These are phyloP conservation scores for Sphyrna mokarran DNA, from an alignment of 2,113 vertebrate genomes.

Conservation along the genomic window DNA sequence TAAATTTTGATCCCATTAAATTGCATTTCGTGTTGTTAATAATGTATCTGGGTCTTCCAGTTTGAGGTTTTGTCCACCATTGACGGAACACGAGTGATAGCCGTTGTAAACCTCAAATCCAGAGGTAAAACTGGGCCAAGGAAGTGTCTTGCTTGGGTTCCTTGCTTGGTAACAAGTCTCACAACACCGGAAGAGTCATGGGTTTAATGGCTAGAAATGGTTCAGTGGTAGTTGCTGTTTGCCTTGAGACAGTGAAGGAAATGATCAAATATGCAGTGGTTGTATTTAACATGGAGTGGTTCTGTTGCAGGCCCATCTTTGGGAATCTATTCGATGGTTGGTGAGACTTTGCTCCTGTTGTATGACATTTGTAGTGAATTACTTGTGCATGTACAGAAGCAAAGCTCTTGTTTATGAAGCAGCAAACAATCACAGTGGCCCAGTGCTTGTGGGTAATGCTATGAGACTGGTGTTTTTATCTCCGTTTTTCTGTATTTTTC, in stretches of 20 bases:
- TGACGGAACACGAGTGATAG: not conserved
- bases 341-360: not conserved
- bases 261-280: not conserved
- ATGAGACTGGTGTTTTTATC: not conserved
- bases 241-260: not conserved
- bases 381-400: not conserved
- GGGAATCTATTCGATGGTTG: not conserved
- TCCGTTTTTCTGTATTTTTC: not conserved
- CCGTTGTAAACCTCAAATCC: not conserved
- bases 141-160: not conserved
- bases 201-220: not conserved
- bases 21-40: not conserved
- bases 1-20: not conserved
- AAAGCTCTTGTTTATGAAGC: slow-evolving; percentile 3
- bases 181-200: not conserved
- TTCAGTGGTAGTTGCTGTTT: not conserved
- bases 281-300: not conserved
- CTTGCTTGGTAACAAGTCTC: not conserved
- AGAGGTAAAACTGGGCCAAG: not conserved
- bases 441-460: not conserved
- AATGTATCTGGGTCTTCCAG: not conserved
- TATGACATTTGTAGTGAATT: not conserved
- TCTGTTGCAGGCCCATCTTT: not conserved
- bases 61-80: not conserved
- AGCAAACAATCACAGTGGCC: not conserved